Conservation (phyloP, 2,888 invertebrate genomes). For the Agrilus mali region DNA sequence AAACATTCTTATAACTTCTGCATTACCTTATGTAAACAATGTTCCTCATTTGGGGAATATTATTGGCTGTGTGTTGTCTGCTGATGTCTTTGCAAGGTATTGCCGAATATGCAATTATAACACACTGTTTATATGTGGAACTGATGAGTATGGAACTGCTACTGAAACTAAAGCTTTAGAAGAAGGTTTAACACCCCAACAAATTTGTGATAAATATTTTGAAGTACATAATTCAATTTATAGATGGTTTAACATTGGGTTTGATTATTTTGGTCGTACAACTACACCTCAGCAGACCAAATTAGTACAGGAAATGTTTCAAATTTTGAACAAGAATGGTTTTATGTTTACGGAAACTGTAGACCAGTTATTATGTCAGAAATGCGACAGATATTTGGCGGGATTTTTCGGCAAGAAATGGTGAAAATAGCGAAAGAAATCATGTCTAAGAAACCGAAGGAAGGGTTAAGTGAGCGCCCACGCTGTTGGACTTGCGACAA, state of each 20-base stretch:
- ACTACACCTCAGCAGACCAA: slow-evolving; percentile 85
- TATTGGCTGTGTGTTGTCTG: slow-evolving; percentile 94
- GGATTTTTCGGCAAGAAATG: no score
- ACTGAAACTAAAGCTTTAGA: slow-evolving; percentile 97
- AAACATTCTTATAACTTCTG: slow-evolving; percentile 88
- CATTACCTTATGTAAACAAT: slow-evolving; percentile 97
- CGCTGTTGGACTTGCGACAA: no score
- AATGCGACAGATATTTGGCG: slow-evolving; percentile 70
- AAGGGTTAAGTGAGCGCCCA: no score
- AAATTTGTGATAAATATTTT: slow-evolving; percentile 96
- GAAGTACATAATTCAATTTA: slow-evolving; percentile 85
- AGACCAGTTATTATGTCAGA: slow-evolving; percentile 83
- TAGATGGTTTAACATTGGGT: slow-evolving; percentile 95
- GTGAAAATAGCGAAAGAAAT: no score
- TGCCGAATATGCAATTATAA: slow-evolving; percentile 84
- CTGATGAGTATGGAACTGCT: slow-evolving; percentile 98
- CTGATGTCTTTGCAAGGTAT: slow-evolving; percentile 81
- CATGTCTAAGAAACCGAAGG: no score
- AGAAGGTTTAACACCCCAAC: slow-evolving; percentile 74
- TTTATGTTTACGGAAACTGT: slow-evolving; percentile 72
- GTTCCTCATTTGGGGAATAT: slow-evolving; percentile 98
- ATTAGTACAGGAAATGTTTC: slow-evolving; percentile 83
- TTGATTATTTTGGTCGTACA: slow-evolving; percentile 96
- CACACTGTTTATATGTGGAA: slow-evolving; percentile 83
- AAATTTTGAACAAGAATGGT: slow-evolving; percentile 67